Evolutionary conservation across 2,113 vertebrate genomes (phyloP), one percentile per base, ranked within the genome.

Genomic region (Fregata magnificens): DNA sequence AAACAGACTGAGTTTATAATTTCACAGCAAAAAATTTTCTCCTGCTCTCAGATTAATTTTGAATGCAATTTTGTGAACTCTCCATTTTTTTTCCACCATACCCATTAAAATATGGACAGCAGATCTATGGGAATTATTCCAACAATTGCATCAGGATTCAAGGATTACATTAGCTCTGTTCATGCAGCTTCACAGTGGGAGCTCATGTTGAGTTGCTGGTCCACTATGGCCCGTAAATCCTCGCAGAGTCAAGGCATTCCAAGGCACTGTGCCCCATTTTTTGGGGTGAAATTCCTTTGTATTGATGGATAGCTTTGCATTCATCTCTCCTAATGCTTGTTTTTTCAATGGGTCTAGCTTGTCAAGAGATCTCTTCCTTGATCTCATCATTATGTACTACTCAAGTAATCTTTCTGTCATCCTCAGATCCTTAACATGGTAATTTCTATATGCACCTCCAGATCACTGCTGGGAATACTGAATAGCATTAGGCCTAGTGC

Each of bases 121-220:
- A 94, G 92, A 96, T 87, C 70, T 66, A 19, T 82, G 90, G 87
- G 71, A 94, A 86, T 65, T 85, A 69, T 85, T 97, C 90, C 85
- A 95, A 61, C 4, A 86, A 16, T 40, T 90, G 70, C 20, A 7
- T 91, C 61, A 83, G 49, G 53, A 82, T 96, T 49, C 66, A 69
- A 82, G 47, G 84, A 82, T 91, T 82, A n/a, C 13, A 42, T 65
- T 93, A 87, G 38, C 26, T 91, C 56, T 79, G 56, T 28, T 92
- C 70, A 72, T 67, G 38, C 32, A 71, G 42, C 84, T 89, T 93
- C 77, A 79, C 29, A 42, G 25, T 69, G 44, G 70, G 85, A 94
- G 16, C 53, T 76, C 13, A 22, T 45, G 49, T 38, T 72, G 72
- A 69, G 42, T 80, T 61, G 20, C 69, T 78, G 38, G 53, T 85